Evolutionary conservation across 2,113 vertebrate species (phyloP).

Genomic region (Dicaeum eximium): DNA sequence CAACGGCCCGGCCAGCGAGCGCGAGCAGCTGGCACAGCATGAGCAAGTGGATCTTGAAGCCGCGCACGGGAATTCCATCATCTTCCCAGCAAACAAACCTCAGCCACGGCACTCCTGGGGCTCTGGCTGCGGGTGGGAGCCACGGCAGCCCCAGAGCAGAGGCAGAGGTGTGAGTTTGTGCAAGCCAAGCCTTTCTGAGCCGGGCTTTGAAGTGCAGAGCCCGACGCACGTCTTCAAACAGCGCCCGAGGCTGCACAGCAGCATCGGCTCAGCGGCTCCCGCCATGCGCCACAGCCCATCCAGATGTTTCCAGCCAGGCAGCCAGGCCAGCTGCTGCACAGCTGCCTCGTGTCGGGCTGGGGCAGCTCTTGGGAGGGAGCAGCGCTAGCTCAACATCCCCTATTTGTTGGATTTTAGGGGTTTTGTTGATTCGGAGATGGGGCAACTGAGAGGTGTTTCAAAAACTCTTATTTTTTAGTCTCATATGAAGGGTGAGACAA

Average conservation of each 20-base stretch:
- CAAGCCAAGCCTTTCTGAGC: slow-evolving; percentile 27
- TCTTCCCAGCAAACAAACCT: neutral
- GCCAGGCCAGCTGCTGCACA: slow-evolving; percentile 67
- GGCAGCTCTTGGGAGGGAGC: neutral
- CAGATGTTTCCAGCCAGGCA: slow-evolving; percentile 64
- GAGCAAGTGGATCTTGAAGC: neutral
- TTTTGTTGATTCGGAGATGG: no score
- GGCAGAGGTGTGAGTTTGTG: neutral
- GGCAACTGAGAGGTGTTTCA: no score
- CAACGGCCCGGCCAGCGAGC: accelerated
- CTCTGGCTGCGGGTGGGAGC: neutral
- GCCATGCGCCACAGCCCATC: neutral
- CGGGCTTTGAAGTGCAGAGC: slow-evolving; percentile 20
- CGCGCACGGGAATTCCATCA: accelerated
- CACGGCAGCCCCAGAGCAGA: neutral
- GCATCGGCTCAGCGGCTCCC: neutral
- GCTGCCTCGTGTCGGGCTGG: slow-evolving; percentile 46
- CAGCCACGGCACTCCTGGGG: accelerated
- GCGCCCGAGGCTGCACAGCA: slow-evolving; percentile 36
- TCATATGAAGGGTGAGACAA: no score
- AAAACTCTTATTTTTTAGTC: no score
- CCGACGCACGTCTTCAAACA: neutral
- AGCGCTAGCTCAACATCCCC: neutral
- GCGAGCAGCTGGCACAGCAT: neutral
- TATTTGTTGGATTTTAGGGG: no score